Evolutionary conservation across 2,797 vertebrate species (phyloP).

Genomic region (Philypnodon macrostomus): DNA sequence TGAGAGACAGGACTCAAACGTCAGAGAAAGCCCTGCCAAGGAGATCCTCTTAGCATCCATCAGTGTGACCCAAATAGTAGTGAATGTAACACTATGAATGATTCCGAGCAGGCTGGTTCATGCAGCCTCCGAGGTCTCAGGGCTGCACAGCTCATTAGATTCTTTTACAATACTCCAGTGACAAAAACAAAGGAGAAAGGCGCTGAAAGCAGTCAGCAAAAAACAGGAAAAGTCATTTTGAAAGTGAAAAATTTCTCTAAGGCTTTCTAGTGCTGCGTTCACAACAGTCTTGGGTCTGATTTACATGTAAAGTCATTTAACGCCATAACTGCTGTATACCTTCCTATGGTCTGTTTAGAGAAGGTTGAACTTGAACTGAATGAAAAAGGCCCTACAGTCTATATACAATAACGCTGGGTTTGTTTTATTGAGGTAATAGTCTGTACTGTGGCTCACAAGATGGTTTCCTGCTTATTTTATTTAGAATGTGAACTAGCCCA

Average conservation of each 20-base stretch:
- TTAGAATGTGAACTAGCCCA: too few relatives aligned
- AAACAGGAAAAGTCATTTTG: slow-evolving; percentile 23
- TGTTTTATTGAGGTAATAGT: too few relatives aligned
- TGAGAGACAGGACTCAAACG: slow-evolving; percentile 42
- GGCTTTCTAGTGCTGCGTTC: too few relatives aligned
- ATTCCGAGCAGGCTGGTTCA: slow-evolving; percentile 45
- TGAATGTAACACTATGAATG: slow-evolving; percentile 65
- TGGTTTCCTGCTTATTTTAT: too few relatives aligned
- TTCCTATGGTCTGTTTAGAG: too few relatives aligned
- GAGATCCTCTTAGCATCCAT: slow-evolving; percentile 65
- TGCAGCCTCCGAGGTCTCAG: slow-evolving; percentile 20
- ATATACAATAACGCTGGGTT: too few relatives aligned
- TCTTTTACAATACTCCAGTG: slow-evolving; percentile 19
- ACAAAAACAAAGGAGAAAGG: background rate
- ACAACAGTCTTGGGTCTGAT: too few relatives aligned
- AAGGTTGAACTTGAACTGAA: too few relatives aligned
- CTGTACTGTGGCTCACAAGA: too few relatives aligned
- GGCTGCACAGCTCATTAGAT: slow-evolving; percentile 27
- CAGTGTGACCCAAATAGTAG: slow-evolving; percentile 72
- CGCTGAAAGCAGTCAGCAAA: slow-evolving; percentile 27
- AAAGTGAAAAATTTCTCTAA: slow-evolving; percentile 23
- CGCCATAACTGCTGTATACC: too few relatives aligned
- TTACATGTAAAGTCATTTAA: too few relatives aligned
- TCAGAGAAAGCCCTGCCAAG: slow-evolving; percentile 59
- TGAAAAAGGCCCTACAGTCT: too few relatives aligned